Evolutionary conservation across 1,140 invertebrate species (phyloP).

Genomic region (Aricia agestis): DNA sequence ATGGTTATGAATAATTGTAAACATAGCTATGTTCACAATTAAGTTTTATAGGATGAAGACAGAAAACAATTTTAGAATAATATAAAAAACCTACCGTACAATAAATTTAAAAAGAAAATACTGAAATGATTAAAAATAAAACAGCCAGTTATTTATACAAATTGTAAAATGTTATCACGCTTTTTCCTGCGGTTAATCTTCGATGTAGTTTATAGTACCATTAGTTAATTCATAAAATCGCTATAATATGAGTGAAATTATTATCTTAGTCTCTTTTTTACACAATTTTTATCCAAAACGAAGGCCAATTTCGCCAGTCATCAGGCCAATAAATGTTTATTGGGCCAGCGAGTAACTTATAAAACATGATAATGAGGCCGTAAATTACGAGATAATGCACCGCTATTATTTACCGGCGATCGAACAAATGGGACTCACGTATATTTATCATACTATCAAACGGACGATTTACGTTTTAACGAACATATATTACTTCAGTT

Average conservation of each 20-base stretch:
- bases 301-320: slow-evolving; percentile 4
- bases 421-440: slow-evolving; percentile 51
- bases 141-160: too few relatives aligned
- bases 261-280: background rate
- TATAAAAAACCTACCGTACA: too few relatives aligned
- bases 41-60: too few relatives aligned
- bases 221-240: too few relatives aligned
- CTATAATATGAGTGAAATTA: too few relatives aligned
- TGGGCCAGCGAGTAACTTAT: slow-evolving; percentile 10
- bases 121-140: too few relatives aligned
- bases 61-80: too few relatives aligned
- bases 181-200: too few relatives aligned
- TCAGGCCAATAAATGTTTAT: slow-evolving; percentile 13
- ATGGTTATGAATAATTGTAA: too few relatives aligned
- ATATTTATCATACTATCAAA: slow-evolving; percentile 8
- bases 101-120: too few relatives aligned
- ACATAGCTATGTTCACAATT: background rate
- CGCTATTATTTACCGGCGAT: slow-evolving; percentile 63
- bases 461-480: slow-evolving; percentile 1
- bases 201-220: too few relatives aligned
- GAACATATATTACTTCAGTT: background rate
- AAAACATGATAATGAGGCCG: slow-evolving; percentile 54
- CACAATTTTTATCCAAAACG: background rate
- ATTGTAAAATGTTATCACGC: too few relatives aligned
- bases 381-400: slow-evolving; percentile 66